Percentiles rank a stretch among this genome's conserved stretches.
Conservation (phyloP, 1,140 invertebrate genomes). For the Hyles euphorbiae region DNA sequence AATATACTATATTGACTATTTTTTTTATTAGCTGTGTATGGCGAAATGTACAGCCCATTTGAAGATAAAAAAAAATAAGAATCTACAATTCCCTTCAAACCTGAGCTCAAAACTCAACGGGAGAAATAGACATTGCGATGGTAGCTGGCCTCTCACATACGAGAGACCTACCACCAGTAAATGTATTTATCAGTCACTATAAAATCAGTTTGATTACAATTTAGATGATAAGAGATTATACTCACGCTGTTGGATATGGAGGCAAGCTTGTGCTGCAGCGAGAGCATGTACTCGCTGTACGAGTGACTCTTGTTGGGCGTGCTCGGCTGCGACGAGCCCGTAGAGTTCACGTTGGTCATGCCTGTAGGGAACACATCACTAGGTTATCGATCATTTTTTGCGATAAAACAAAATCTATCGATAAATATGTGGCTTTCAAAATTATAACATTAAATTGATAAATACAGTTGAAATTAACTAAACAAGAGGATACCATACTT, state of each 20-base stretch:
- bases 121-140: no score
- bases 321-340: constrained; percentile 69
- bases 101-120: no score
- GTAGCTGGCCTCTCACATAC: no score
- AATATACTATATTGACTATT: no score
- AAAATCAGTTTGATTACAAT: no score
- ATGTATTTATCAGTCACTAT: no score
- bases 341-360: constrained; percentile 56
- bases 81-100: no score
- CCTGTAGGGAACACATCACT: constrained; percentile 23
- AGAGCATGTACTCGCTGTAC: constrained; percentile 77
- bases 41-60: no score
- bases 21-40: no score
- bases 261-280: constrained; percentile 77
- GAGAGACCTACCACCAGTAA: no score
- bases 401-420: not conserved
- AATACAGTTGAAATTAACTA: not conserved
- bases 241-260: constrained; percentile 74
- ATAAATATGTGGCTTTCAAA: not conserved
- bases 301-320: constrained; percentile 75
- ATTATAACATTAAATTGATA: constrained; percentile 1
- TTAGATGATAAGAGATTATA: constrained; percentile 3
- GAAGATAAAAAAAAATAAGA: no score
- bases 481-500: no score
- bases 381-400: not conserved